phyloP scores from a whole-genome alignment of 2,888 invertebrate genomes.

The Lordiphosa andalusiaca region DNA sequence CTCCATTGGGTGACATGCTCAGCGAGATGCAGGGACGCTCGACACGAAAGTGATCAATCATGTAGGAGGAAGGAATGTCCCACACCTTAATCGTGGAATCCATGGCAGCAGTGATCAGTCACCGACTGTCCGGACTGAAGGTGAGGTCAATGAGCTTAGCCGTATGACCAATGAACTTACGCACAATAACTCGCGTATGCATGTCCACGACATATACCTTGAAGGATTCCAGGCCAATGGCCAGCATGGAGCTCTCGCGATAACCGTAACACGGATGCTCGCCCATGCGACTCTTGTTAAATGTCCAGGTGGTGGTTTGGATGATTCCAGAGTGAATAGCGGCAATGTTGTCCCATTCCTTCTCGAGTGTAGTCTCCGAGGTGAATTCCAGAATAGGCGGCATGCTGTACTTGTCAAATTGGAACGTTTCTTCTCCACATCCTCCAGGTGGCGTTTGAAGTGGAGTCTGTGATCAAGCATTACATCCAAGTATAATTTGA shows the following conservation, averaged over 20 bases:
- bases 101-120: slow-evolving; percentile 94
- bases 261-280: slow-evolving; percentile 85
- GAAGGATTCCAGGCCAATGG: slow-evolving; percentile 90
- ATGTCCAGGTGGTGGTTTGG: slow-evolving; percentile 94
- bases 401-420: slow-evolving; percentile 86
- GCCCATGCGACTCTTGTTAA: slow-evolving; percentile 91
- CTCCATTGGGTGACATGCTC: slow-evolving; percentile 93
- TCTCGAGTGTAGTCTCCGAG: slow-evolving; percentile 90
- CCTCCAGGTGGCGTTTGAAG: no score
- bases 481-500: no score
- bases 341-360: slow-evolving; percentile 96
- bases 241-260: slow-evolving; percentile 89
- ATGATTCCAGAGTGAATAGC: slow-evolving; percentile 87
- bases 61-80: slow-evolving; percentile 92
- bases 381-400: slow-evolving; percentile 90
- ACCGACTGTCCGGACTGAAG: slow-evolving; percentile 91
- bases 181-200: slow-evolving; percentile 88
- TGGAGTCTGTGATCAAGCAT: no score
- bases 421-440: no score
- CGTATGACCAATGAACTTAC: slow-evolving; percentile 90
- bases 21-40: slow-evolving; percentile 92
- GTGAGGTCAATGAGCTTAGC: slow-evolving; percentile 91
- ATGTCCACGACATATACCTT: slow-evolving; percentile 89
- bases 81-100: slow-evolving; percentile 94
- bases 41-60: slow-evolving; percentile 89